Evolutionary conservation across 2,113 vertebrate genomes (phyloP).

Genomic region (Dicrurus megarhynchus): DNA sequence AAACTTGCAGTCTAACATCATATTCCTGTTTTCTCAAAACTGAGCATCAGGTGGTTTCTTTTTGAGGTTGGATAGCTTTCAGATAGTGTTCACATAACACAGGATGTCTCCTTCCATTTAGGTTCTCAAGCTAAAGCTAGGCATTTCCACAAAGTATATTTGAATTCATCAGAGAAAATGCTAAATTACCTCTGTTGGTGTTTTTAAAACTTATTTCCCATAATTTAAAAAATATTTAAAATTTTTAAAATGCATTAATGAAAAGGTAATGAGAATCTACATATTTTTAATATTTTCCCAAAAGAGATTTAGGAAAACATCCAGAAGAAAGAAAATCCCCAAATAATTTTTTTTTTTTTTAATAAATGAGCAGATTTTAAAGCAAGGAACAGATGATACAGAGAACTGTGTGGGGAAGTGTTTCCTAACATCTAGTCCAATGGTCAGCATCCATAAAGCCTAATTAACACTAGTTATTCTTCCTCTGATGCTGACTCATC

Average conservation of each 20-base stretch:
- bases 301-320: not conserved
- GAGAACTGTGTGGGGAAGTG: not conserved
- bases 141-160: not conserved
- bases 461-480: not conserved
- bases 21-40: not conserved
- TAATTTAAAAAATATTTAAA: not conserved
- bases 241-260: not conserved
- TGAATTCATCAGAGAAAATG: not conserved
- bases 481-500: not conserved
- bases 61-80: not conserved
- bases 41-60: not conserved
- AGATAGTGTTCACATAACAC: not conserved
- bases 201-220: not conserved
- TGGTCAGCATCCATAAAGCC: not conserved
- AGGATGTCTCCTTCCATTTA: not conserved
- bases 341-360: not conserved
- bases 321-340: not conserved
- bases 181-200: not conserved
- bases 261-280: not conserved
- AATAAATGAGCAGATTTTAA: not conserved
- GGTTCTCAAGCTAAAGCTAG: not conserved
- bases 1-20: not conserved
- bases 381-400: not conserved
- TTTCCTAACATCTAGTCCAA: not conserved
- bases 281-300: not conserved